Conservation (phyloP, 2,113 vertebrate genomes). For the Melanerpes formicivorus region DNA sequence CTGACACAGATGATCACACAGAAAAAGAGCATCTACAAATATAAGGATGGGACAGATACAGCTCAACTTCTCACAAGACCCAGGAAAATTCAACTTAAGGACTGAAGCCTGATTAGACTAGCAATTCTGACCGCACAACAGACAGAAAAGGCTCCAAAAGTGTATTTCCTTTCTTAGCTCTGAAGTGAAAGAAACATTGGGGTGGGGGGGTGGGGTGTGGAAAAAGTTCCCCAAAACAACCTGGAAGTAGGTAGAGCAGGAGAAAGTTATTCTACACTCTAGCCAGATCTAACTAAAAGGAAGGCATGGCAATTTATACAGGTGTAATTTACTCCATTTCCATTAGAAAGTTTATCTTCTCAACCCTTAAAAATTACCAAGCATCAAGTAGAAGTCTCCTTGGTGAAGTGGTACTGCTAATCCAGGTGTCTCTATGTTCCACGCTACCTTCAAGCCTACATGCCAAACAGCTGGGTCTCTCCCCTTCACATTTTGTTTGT, state of each 20-base stretch:
- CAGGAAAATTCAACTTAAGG: neutral
- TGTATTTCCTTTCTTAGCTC: neutral
- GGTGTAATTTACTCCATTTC: neutral
- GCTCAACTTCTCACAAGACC: neutral
- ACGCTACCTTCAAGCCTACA: conserved; percentile 93
- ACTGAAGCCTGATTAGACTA: neutral
- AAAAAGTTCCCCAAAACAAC: neutral
- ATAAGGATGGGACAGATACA: neutral
- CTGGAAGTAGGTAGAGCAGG: neutral
- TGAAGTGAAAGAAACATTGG: neutral
- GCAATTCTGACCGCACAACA: neutral
- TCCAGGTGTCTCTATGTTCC: conserved; percentile 97
- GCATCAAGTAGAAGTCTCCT: conserved; percentile 93
- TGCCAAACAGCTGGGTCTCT: conserved; percentile 87
- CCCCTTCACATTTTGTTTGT: conserved; percentile 74
- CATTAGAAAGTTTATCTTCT: neutral
- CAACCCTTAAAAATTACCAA: conserved; percentile 73
- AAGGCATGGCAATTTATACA: neutral
- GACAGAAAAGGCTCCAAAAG: neutral
- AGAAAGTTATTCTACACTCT: neutral
- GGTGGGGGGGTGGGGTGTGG: too few species aligned
- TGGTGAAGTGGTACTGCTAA: conserved; percentile 90
- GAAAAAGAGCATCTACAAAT: neutral
- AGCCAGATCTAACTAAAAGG: neutral
- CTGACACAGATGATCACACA: neutral